Base-by-base conservation (phyloP, 2,797 vertebrate genomes). In the Pipistrellus pipistrellus region DNA sequence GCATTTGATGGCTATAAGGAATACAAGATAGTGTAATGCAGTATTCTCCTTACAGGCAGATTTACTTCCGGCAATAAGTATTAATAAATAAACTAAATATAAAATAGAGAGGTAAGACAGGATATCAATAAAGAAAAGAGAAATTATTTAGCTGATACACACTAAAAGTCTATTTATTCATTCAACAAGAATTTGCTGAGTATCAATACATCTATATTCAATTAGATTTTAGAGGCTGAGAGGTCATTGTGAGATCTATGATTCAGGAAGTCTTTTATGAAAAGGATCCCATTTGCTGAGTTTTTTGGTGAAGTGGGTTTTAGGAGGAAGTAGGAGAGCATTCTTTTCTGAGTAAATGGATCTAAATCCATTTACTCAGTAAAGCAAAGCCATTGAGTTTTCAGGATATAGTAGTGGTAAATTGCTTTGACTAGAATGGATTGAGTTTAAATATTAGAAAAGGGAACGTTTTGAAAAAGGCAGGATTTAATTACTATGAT, bases 31-130 rank as follows among this genome's bases (percentile, higher is more conserved):
- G 25, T 15, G 0, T 35, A 6, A 72, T 85, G 35, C 8, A 88
- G 2, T 84, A 12, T 55, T 78, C 25, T 44, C 25, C 27, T 77
- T 38, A 30, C 10, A 17, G 87, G 12, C 3, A 72, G 4, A 14
- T 72, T 85, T 66, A 27, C 21, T 10, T 93, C 27, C 2, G 21
- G 3, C 57, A 51, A 48, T 20, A 85, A 51, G 7, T 92, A 78
- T 84, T 93, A 53, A 85, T 38, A 82, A 64, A 72, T 41, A 82
- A 78, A 57, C 8, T 85, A 62, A 55, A 41, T 77, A 85, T 69
- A 13, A 38, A 38, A 15, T 35, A 44, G 11, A 89, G 25, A 62
- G 17, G 48, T 23, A 44, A 71, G 17, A 68, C 72, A 83, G 15
- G 30, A 27, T 57, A 73, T 13, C 59, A 77, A 21, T 62, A 44